Conservation (phyloP, 2,888 invertebrate genomes). For the Aphrophora alni region DNA sequence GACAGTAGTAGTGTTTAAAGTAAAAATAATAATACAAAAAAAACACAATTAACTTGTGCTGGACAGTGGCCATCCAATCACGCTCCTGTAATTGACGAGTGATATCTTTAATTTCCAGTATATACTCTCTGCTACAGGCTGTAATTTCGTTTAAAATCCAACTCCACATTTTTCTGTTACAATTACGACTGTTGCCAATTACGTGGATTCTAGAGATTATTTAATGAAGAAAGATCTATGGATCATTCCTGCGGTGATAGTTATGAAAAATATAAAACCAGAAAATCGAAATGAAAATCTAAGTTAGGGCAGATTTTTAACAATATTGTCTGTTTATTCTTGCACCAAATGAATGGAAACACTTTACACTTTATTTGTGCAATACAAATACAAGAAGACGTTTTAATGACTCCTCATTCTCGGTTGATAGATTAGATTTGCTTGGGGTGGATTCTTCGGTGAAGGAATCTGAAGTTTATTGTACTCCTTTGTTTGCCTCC, state of each 20-base stretch:
- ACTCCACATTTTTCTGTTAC: slow-evolving; percentile 1
- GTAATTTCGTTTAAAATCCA: background rate
- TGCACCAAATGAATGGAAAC: too few species aligned
- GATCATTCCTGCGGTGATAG: background rate
- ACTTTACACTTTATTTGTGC: too few species aligned
- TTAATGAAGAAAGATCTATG: background rate
- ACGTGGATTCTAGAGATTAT: background rate
- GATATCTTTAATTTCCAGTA: background rate
- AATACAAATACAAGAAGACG: too few species aligned
- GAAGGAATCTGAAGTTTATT: too few species aligned
- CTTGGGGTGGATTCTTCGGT: too few species aligned
- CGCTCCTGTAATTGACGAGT: background rate
- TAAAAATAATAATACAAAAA: background rate
- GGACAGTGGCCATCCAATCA: background rate
- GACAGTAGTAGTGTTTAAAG: background rate
- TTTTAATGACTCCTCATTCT: too few species aligned
- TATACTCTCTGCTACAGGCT: background rate
- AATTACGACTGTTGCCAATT: background rate
- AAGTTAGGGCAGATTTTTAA: too few species aligned
- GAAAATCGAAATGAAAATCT: too few species aligned
- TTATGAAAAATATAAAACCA: too few species aligned
- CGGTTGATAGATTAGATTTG: too few species aligned
- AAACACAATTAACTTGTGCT: background rate
- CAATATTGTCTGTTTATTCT: too few species aligned
- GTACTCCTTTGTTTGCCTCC: too few species aligned